Percentiles rank a stretch among this genome's conserved stretches.
Evolutionary conservation across 2,888 invertebrate genomes (phyloP).

Genomic region (Caenorhabditis sp.): DNA sequence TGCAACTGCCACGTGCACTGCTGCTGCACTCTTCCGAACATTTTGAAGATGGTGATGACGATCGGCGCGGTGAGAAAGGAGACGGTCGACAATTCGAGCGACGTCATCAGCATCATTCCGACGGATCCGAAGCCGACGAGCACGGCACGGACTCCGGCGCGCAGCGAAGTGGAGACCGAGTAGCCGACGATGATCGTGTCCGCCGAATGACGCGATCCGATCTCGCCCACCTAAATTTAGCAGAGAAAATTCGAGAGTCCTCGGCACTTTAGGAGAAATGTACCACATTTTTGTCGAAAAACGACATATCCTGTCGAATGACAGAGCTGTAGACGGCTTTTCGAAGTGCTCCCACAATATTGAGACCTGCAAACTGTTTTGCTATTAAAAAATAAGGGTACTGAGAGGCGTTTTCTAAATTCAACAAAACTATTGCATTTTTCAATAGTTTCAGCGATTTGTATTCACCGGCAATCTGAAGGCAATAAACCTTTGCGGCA

Average conservation of each 20-base stretch:
- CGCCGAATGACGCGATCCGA: conserved; percentile 48
- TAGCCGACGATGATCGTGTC: conserved; percentile 54
- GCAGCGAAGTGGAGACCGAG: conserved; percentile 39
- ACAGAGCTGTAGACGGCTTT: conserved; percentile 49
- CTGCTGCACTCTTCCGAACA: conserved; percentile 85
- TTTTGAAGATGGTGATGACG: conserved; percentile 87
- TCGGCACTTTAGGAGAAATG: no score
- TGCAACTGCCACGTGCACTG: conserved; percentile 87
- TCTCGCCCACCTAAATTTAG: conserved; percentile 32
- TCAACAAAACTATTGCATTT: background rate
- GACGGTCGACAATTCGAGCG: conserved; percentile 44
- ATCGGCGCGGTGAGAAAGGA: conserved; percentile 83
- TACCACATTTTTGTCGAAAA: conserved; percentile 54
- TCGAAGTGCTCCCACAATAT: conserved; percentile 45
- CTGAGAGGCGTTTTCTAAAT: background rate
- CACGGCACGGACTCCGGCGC: conserved; percentile 44
- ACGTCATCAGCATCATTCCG: conserved; percentile 53
- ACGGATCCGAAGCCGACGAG: conserved; percentile 47
- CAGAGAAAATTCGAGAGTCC: background rate
- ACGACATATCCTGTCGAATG: conserved; percentile 50
- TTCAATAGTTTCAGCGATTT: no score
- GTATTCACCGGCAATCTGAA: conserved; percentile 89
- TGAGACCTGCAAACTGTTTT: conserved; percentile 17
- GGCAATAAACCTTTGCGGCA: conserved; percentile 91
- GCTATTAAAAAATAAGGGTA: no score